Percentiles rank a stretch among this genome's conserved stretches.
These are phyloP conservation scores for Tachysurus fulvidraco DNA, from an alignment of 2,113 vertebrate genomes.

Conservation along the genomic window DNA sequence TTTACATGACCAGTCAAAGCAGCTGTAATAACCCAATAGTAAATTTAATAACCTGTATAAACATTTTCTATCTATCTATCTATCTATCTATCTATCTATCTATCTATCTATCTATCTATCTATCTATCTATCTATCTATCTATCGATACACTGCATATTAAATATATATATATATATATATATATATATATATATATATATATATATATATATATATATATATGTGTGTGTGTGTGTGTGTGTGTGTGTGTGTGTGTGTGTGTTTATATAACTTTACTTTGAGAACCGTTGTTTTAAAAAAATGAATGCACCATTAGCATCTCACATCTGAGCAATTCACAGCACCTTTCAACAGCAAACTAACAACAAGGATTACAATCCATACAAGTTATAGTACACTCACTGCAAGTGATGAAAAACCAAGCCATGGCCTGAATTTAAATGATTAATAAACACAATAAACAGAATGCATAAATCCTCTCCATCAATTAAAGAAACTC, in stretches of 20 bases:
- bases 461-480: slow-evolving; percentile 58
- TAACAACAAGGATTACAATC: slow-evolving; percentile 53
- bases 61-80: no score
- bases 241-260: no score
- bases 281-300: not conserved
- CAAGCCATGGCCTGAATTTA: slow-evolving; percentile 60
- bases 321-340: not conserved
- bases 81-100: no score
- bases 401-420: slow-evolving; percentile 56
- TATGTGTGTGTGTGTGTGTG: no score
- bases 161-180: no score
- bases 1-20: not conserved
- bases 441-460: slow-evolving; percentile 64
- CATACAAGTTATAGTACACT: slow-evolving; percentile 62
- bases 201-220: no score
- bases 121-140: no score
- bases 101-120: no score
- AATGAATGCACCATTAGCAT: not conserved
- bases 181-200: no score
- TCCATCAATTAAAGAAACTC: slow-evolving; percentile 61
- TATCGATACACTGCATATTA: no score
- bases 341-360: slow-evolving; percentile 47
- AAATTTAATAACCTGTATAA: no score
- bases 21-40: not conserved
- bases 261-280: not conserved